Percentiles rank a stretch among this genome's conserved stretches.
Evolutionary conservation across 2,113 vertebrate species (phyloP).

Genomic region (Pseudorhombus dupliciocellatus): DNA sequence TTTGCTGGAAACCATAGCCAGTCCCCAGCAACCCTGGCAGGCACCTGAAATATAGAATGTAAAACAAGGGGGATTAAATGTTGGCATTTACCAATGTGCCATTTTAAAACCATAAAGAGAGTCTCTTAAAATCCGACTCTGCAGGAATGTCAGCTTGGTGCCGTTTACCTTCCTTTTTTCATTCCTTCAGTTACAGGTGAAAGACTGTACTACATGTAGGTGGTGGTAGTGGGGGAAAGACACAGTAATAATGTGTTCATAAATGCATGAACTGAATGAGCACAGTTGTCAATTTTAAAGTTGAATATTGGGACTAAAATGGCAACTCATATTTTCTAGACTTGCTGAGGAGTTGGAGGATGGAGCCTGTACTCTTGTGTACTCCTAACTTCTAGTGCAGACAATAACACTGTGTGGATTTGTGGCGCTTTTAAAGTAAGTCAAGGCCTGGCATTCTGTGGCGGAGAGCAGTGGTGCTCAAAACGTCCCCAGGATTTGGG

Average conservation of each 20-base stretch:
- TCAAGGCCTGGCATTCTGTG: background rate
- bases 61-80: background rate
- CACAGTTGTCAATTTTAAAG: too few species aligned
- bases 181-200: too few species aligned
- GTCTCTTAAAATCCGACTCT: too few species aligned
- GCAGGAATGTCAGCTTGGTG: too few species aligned
- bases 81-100: constrained; percentile 5
- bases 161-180: too few species aligned
- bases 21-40: background rate
- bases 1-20: background rate
- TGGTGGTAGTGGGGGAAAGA: too few species aligned
- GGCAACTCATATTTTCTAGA: background rate
- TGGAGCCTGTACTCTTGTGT: background rate
- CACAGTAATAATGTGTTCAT: background rate
- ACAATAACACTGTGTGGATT: constrained; percentile 10
- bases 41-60: background rate
- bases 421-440: background rate
- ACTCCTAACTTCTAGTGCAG: background rate
- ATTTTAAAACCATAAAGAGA: constrained; percentile 3
- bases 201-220: too few species aligned
- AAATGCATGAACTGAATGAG: too few species aligned
- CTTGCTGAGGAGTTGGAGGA: background rate
- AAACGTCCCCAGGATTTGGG: background rate
- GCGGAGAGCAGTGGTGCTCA: constrained; percentile 9
- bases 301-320: background rate